These are phyloP conservation scores for Ophioderma brevispina DNA, from an alignment of 35 echinoderm and acorn worm genomes.

Conservation along the genomic window DNA sequence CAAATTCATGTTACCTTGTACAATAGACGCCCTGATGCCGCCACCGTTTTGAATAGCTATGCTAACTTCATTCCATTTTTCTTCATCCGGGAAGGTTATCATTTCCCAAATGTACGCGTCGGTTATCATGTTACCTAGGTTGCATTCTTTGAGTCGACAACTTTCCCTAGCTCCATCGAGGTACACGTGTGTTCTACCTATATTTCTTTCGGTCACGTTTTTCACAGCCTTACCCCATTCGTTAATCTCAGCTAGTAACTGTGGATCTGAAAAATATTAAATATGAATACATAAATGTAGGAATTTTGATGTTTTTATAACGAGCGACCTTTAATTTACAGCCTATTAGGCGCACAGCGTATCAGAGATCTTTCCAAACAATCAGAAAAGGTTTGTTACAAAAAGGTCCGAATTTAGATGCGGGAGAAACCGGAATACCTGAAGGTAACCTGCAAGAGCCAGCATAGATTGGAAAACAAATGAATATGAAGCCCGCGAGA, in stretches of 20 bases:
- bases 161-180: constrained; percentile 25
- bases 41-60: constrained; percentile 82
- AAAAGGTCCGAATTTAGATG: too few relatives aligned
- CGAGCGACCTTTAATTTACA: too few relatives aligned
- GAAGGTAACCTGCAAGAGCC: too few relatives aligned
- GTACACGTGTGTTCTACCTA: constrained; percentile 63
- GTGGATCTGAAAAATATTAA: background rate
- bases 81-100: constrained; percentile 40
- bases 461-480: too few relatives aligned
- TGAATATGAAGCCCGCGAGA: too few relatives aligned
- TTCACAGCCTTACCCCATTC: constrained; percentile 6
- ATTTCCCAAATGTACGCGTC: constrained; percentile 62
- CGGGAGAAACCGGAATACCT: too few relatives aligned
- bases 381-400: too few relatives aligned
- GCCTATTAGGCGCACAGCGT: too few relatives aligned
- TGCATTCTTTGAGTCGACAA: constrained; percentile 68
- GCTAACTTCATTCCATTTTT: constrained; percentile 80
- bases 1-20: constrained; percentile 31
- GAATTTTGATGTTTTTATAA: too few relatives aligned
- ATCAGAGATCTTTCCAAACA: too few relatives aligned
- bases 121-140: constrained; percentile 74
- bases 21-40: constrained; percentile 59
- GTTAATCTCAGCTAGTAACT: background rate
- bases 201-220: background rate
- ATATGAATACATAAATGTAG: too few relatives aligned